Percentiles rank a stretch among this genome's conserved stretches.
phyloP scores from a whole-genome alignment of 2,888 invertebrate genomes.

The Diplolepis rosae region DNA sequence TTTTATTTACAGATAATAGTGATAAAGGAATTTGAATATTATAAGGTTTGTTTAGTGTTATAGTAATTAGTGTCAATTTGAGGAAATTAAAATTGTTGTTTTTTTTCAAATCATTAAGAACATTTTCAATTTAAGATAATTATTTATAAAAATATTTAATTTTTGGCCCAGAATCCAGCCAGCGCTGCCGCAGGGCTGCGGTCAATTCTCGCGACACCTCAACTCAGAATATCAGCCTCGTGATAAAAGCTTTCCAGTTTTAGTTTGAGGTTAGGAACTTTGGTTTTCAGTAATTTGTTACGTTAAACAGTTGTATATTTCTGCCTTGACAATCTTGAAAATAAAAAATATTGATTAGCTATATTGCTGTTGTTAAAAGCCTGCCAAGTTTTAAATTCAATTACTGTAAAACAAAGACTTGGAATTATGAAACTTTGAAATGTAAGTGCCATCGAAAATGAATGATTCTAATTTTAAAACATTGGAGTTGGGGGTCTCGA shows the following conservation, averaged over 20 bases:
- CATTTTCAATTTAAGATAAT: too few species aligned
- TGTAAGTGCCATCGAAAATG: neutral
- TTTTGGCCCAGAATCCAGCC: too few species aligned
- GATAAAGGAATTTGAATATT: too few species aligned
- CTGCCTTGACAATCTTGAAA: neutral
- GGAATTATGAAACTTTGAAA: neutral
- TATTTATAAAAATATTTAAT: too few species aligned
- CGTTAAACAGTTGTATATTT: neutral
- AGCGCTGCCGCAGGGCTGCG: too few species aligned
- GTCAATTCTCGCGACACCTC: too few species aligned
- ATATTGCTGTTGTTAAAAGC: neutral
- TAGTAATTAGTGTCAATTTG: too few species aligned
- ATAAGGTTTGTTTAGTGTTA: too few species aligned
- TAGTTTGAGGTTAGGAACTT: neutral
- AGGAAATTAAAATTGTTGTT: too few species aligned
- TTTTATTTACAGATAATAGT: too few species aligned
- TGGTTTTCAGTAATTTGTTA: neutral
- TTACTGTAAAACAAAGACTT: neutral
- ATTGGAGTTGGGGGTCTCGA: neutral
- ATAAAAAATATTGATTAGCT: neutral
- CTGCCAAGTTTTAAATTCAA: slow-evolving; percentile 20
- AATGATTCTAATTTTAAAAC: neutral
- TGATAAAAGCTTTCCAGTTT: neutral
- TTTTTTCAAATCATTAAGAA: too few species aligned
- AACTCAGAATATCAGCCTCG: too few species aligned